Evolutionary conservation across 2,888 invertebrate genomes (phyloP).

Genomic region (Coecobrya sp.): DNA sequence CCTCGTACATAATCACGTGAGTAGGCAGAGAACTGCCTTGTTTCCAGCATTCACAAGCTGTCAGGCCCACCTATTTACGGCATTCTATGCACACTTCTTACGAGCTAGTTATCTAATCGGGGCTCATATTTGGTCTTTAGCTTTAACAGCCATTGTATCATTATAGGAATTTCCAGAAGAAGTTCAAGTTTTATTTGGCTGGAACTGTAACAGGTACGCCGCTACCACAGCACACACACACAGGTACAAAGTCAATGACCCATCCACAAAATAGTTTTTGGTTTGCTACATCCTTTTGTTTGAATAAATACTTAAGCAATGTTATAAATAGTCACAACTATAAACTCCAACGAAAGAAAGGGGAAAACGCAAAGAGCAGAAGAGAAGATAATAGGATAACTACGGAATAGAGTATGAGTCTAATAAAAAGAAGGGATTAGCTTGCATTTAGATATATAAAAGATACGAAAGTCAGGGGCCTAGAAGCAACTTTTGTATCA

Average conservation of each 20-base stretch:
- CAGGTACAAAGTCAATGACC: conserved; percentile 67
- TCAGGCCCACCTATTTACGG: conserved; percentile 35
- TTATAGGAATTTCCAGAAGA: conserved; percentile 2
- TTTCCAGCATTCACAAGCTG: conserved; percentile 25
- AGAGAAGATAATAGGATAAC: conserved; percentile 32
- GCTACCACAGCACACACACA: neutral
- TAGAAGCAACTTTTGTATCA: neutral
- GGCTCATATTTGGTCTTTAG: conserved; percentile 11
- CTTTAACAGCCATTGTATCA: neutral
- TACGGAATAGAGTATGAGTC: neutral
- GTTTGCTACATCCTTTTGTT: conserved; percentile 47
- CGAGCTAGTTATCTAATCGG: conserved; percentile 51
- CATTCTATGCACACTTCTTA: neutral
- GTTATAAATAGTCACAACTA: conserved; percentile 43
- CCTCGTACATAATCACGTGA: conserved; percentile 35
- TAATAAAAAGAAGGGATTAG: conserved; percentile 19
- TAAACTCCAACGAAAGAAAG: neutral
- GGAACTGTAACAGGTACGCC: conserved; percentile 45
- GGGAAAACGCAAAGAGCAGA: neutral
- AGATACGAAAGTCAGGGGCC: neutral
- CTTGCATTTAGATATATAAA: neutral
- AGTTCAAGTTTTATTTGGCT: conserved; percentile 55
- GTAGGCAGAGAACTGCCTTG: neutral
- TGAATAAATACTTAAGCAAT: conserved; percentile 55
- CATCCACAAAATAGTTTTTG: conserved; percentile 51